These are phyloP conservation scores for Recurvirostra avosetta DNA, from an alignment of 2,113 vertebrate species.

Conservation along the genomic window DNA sequence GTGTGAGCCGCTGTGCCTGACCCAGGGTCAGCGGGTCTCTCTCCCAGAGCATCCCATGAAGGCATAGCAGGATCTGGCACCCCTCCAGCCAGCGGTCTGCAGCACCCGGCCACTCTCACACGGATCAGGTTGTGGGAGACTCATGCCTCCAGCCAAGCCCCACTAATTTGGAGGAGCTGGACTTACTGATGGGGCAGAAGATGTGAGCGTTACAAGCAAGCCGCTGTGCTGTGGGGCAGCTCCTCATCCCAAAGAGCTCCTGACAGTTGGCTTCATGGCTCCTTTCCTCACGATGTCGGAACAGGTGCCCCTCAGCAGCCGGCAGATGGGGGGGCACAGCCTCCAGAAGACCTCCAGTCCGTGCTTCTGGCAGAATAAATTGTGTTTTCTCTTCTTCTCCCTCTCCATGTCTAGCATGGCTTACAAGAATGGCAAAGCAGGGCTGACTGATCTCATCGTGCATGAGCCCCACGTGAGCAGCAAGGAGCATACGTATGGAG, in stretches of 20 bases:
- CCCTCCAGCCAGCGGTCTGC: background rate
- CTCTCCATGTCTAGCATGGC: background rate
- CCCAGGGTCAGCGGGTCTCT: background rate
- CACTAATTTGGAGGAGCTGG: background rate
- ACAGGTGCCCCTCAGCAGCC: background rate
- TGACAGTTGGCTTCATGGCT: background rate
- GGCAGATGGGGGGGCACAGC: fast-evolving
- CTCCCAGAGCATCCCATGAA: background rate
- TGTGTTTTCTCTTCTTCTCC: background rate
- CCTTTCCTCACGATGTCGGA: background rate
- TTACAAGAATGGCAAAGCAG: background rate
- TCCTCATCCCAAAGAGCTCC: background rate
- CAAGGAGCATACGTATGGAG: background rate
- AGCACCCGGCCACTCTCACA: background rate
- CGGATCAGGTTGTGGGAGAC: background rate
- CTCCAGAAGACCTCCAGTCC: background rate
- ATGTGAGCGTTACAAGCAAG: background rate
- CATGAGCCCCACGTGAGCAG: fast-evolving
- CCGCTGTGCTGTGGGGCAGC: background rate
- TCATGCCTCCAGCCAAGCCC: background rate
- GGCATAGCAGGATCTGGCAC: background rate
- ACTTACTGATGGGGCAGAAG: background rate
- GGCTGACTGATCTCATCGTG: background rate
- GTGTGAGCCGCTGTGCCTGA: background rate
- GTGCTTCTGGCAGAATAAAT: background rate